A percentile compares a stretch with the other conserved stretches of the same genome.
Conservation (phyloP, 2,113 vertebrate genomes). For the Helogale parvula region DNA sequence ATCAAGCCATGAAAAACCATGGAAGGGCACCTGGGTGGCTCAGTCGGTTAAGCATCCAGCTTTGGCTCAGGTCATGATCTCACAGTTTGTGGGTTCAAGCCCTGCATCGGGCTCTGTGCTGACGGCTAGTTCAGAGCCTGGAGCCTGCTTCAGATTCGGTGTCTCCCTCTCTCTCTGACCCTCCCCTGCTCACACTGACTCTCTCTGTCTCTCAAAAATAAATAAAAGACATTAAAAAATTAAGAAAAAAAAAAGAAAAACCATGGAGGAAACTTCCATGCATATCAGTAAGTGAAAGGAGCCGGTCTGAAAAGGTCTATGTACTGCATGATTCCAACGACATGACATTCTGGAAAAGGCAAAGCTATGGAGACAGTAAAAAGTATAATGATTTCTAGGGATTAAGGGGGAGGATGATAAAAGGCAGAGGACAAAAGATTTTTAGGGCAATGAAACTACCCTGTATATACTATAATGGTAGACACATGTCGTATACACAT, state of each 20-base stretch:
- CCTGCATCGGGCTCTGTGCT: too few relatives aligned
- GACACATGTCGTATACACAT: not conserved
- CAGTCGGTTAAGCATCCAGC: too few relatives aligned
- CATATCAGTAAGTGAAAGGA: not conserved
- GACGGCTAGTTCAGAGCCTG: too few relatives aligned
- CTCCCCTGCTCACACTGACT: too few relatives aligned
- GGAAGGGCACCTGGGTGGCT: too few relatives aligned
- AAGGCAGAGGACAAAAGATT: not conserved
- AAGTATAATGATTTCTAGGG: not conserved
- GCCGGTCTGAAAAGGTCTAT: not conserved
- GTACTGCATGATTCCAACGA: not conserved
- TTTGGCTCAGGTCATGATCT: too few relatives aligned
- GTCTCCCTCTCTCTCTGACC: too few relatives aligned
- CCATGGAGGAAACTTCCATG: not conserved
- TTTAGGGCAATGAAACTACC: not conserved
- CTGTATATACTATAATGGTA: not conserved
- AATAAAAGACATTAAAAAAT: too few relatives aligned
- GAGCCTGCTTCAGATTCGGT: too few relatives aligned
- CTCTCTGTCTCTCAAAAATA: too few relatives aligned
- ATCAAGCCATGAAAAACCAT: too few relatives aligned
- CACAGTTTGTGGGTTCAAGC: too few relatives aligned
- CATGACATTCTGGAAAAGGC: not conserved
- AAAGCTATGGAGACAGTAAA: not conserved
- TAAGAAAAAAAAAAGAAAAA: not conserved
- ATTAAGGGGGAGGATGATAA: not conserved